Conservation (phyloP, 1,140 invertebrate genomes). For the Listronotus bonariensis region DNA sequence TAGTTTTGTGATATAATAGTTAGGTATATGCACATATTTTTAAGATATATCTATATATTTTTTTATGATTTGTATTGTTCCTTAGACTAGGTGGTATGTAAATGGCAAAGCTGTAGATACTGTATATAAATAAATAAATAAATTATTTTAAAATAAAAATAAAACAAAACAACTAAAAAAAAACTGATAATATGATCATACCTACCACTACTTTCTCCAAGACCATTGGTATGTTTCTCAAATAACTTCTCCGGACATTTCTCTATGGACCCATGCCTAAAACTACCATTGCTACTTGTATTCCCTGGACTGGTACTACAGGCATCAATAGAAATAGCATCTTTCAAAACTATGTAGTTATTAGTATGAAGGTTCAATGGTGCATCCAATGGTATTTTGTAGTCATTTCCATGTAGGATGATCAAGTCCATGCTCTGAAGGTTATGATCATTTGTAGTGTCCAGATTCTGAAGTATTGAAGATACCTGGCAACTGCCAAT, state of each 20-base stretch:
- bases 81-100: too few relatives aligned
- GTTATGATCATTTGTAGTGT: constrained; percentile 30
- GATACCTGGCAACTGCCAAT: constrained; percentile 49
- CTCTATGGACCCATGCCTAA: neutral
- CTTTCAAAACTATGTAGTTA: constrained; percentile 45
- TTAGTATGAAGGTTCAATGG: constrained; percentile 32
- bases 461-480: constrained; percentile 50
- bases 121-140: too few relatives aligned
- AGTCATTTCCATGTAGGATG: constrained; percentile 43
- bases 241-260: constrained; percentile 10
- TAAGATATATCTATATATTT: too few relatives aligned
- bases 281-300: neutral
- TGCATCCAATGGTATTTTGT: constrained; percentile 38
- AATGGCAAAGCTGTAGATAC: too few relatives aligned
- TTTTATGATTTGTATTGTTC: too few relatives aligned
- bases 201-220: constrained; percentile 1
- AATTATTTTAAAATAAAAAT: too few relatives aligned
- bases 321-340: constrained; percentile 14
- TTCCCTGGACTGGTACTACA: constrained; percentile 4
- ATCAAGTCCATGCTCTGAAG: constrained; percentile 44
- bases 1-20: too few relatives aligned
- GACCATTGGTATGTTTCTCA: constrained; percentile 1
- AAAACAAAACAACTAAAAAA: neutral
- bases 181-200: neutral
- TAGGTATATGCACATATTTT: too few relatives aligned